Percentiles rank a stretch among this genome's conserved stretches.
phyloP scores from a whole-genome alignment of 2,113 vertebrate genomes.

The Phasianus colchicus region DNA sequence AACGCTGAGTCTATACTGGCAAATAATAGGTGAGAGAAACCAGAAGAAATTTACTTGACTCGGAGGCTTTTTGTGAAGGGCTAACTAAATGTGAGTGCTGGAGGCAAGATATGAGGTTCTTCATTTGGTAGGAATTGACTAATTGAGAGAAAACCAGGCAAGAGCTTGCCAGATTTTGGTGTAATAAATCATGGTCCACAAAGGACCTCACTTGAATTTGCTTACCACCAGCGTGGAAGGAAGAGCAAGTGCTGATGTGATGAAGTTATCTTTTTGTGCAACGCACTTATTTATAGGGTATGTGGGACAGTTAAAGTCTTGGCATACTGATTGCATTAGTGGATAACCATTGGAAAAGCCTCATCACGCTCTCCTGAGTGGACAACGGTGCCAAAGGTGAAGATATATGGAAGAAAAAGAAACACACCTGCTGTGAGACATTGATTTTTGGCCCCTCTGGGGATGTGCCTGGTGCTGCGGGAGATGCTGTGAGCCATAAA shows the following conservation, averaged over 20 bases:
- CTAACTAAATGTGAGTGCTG: background rate
- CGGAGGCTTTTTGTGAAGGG: background rate
- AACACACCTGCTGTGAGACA: background rate
- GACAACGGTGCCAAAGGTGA: background rate
- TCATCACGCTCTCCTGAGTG: background rate
- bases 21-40: slow-evolving; percentile 40
- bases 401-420: background rate
- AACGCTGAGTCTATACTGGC: background rate
- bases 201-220: background rate
- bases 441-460: background rate
- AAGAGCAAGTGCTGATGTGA: background rate
- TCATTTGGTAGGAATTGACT: background rate
- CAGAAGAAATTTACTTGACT: slow-evolving; percentile 33
- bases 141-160: background rate
- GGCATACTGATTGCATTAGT: background rate
- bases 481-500: background rate
- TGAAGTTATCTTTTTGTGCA: background rate
- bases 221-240: background rate
- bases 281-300: background rate
- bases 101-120: background rate
- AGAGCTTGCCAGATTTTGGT: background rate
- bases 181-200: background rate
- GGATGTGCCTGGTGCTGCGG: background rate
- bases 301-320: background rate
- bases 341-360: background rate